Evolutionary conservation across 1,140 invertebrate species (phyloP), one percentile per base, ranked within the genome.

Genomic region (Steinernema feltiae): DNA sequence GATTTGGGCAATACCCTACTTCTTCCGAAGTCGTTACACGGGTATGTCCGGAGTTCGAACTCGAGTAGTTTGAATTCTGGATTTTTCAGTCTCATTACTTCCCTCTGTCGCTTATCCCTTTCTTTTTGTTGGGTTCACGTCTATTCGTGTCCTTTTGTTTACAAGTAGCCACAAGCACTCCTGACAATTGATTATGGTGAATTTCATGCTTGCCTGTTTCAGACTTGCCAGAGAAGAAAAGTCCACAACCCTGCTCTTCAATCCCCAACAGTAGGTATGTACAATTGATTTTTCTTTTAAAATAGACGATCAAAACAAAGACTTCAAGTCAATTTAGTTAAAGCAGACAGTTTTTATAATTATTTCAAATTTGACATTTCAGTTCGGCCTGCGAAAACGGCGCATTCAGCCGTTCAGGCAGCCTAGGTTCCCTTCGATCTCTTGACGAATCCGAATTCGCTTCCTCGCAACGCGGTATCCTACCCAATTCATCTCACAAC

Each of bases 401-500:
- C 21, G 32, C 74, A 29, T 70, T 74, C 63, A 30, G 77, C 24
- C 41, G 71, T 72, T 72, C 71, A 24, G 48, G 30, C 48, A 41
- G 1, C 27, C 71, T 35, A 18, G 75, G 75, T n/a, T 78, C 73
- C 24, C 35, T 77, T 17, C 32, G 75, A 48, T 78, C 75, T 29
- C 41, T 30, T 12, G 75, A 74, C 27, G 75, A 76, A 32, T 78
- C 75, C 12, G 75, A 1, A 31, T 75, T 72, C 30, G 72, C 74
- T 15, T 73, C 30, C 75, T 75, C 74, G n/a, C 30, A 12, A 73
- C 29, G 71, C 27, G 72, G 70, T 32, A 46, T 75, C 32, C 73
- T 75, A 2, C 73, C 53, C 1, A 75, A 75, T 27, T 32, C 30
- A 27, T 75, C 73, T 35, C 69, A 15, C 12, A 63, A 63, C 24